Conservation (phyloP, 30 jellyfish, hydroid and myxozoan genomes). For the Aurelia sp. region DNA sequence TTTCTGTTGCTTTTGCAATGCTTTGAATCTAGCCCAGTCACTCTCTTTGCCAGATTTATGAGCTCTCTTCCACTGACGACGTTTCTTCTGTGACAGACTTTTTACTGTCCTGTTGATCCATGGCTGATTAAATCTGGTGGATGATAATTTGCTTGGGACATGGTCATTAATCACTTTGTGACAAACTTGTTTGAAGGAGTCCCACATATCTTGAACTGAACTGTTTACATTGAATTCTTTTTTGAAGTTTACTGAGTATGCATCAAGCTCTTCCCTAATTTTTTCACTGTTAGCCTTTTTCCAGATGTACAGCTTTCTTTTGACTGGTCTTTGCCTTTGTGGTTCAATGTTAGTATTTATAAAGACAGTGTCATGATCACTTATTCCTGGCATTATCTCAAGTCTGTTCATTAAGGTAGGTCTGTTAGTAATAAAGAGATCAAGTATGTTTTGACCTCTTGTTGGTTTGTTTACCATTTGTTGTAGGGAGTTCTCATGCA, state of each 20-base stretch:
- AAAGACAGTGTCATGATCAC: slow-evolving; percentile 4
- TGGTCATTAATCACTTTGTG: slow-evolving; percentile 21
- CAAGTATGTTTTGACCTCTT: slow-evolving; percentile 6
- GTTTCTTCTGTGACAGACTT: slow-evolving; percentile 65
- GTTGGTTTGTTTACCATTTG: slow-evolving; percentile 4
- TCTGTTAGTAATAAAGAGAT: slow-evolving; percentile 5
- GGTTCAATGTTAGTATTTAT: slow-evolving; percentile 14
- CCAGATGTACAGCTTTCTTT: slow-evolving; percentile 10
- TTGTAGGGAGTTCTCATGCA: slow-evolving; percentile 19
- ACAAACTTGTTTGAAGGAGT: slow-evolving; percentile 19
- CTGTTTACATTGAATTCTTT: slow-evolving; percentile 18
- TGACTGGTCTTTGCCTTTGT: slow-evolving; percentile 5
- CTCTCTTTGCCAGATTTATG: slow-evolving; percentile 4
- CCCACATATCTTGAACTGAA: slow-evolving; percentile 45
- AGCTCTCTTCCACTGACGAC: slow-evolving; percentile 24
- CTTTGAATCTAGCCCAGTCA: neutral
- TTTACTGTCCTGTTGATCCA: slow-evolving; percentile 77
- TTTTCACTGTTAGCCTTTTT: neutral
- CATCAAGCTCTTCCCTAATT: slow-evolving; percentile 1
- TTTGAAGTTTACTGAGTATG: neutral
- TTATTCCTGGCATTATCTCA: slow-evolving; percentile 22
- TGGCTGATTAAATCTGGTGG: slow-evolving; percentile 22
- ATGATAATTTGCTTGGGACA: slow-evolving; percentile 18
- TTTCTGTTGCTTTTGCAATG: neutral
- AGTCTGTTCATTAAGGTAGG: neutral